These are phyloP conservation scores for Drosophila formosana DNA, from an alignment of 2,888 invertebrate genomes.

Conservation along the genomic window DNA sequence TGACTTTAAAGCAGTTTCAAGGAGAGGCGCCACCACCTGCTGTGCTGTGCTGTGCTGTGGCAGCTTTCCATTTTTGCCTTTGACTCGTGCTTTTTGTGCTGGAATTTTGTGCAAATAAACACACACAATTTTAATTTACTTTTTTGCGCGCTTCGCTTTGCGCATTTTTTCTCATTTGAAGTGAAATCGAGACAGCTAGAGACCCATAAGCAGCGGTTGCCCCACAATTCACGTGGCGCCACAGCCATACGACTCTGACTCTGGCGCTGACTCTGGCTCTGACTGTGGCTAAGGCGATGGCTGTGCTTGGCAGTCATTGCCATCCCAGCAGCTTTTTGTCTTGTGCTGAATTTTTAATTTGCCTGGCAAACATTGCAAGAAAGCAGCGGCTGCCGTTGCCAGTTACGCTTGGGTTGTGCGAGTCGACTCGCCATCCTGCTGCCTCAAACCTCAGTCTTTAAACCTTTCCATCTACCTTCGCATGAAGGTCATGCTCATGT, in stretches of 20 bases:
- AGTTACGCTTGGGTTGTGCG: constrained; percentile 29
- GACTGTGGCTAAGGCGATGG: constrained; percentile 17
- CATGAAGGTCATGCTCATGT: constrained; percentile 70
- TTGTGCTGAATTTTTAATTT: constrained; percentile 78
- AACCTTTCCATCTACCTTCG: constrained; percentile 46
- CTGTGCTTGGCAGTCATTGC: constrained; percentile 54
- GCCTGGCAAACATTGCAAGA: constrained; percentile 64
- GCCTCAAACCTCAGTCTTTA: constrained; percentile 4
- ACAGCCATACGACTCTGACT: constrained; percentile 2
- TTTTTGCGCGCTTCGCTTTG: constrained; percentile 62
- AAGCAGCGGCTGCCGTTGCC: constrained; percentile 22
- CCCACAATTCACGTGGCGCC: constrained; percentile 54
- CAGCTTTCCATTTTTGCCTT: constrained; percentile 42
- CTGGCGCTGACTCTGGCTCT: constrained; percentile 12
- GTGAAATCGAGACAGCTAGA: constrained; percentile 77
- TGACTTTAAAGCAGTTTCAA: constrained; percentile 40
- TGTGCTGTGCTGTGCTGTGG: constrained; percentile 12
- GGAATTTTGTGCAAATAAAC: constrained; percentile 75
- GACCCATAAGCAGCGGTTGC: constrained; percentile 69
- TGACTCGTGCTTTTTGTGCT: constrained; percentile 39
- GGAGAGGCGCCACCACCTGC: constrained; percentile 26
- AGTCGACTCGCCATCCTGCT: constrained; percentile 6
- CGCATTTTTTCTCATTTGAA: constrained; percentile 70
- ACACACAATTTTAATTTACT: constrained; percentile 78
- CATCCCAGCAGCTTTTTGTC: constrained; percentile 59